Evolutionary conservation across 2,113 vertebrate species (phyloP).

Genomic region (Atherinomorus stipes): DNA sequence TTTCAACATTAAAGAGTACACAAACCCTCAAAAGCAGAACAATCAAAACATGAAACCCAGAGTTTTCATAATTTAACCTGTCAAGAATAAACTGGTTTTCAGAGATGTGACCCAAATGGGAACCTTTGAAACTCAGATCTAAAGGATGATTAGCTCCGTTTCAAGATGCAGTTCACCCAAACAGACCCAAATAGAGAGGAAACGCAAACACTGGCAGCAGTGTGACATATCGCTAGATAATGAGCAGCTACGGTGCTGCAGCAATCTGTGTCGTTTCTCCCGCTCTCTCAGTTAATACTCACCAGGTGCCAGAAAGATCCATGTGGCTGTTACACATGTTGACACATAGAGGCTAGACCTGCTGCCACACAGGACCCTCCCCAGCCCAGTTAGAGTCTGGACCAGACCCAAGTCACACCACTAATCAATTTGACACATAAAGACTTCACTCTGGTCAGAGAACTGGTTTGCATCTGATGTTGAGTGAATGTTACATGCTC

Average conservation of each 20-base stretch:
- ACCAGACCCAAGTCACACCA: neutral
- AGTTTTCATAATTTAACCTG: neutral
- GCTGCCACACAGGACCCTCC: too few relatives aligned
- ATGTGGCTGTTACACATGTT: neutral
- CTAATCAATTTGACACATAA: neutral
- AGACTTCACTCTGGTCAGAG: neutral
- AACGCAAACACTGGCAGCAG: neutral
- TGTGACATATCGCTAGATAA: constrained; percentile 10
- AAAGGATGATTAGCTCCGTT: neutral
- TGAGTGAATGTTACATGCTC: too few relatives aligned
- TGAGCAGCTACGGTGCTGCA: neutral
- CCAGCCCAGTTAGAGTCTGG: neutral
- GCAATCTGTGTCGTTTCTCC: neutral
- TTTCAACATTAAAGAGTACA: too few relatives aligned
- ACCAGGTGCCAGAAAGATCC: neutral
- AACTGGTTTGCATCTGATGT: too few relatives aligned
- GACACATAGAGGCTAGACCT: neutral
- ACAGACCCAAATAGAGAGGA: neutral
- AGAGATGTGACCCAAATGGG: constrained; percentile 4
- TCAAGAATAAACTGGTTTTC: neutral
- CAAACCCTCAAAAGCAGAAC: too few relatives aligned
- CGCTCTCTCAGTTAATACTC: constrained; percentile 1
- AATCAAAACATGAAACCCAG: too few relatives aligned
- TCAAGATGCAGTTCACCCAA: neutral
- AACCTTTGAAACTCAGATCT: neutral